phyloP scores from a whole-genome alignment of 2,113 vertebrate species.

The western clawed frog (Xenopus tropicalis) region DNA sequence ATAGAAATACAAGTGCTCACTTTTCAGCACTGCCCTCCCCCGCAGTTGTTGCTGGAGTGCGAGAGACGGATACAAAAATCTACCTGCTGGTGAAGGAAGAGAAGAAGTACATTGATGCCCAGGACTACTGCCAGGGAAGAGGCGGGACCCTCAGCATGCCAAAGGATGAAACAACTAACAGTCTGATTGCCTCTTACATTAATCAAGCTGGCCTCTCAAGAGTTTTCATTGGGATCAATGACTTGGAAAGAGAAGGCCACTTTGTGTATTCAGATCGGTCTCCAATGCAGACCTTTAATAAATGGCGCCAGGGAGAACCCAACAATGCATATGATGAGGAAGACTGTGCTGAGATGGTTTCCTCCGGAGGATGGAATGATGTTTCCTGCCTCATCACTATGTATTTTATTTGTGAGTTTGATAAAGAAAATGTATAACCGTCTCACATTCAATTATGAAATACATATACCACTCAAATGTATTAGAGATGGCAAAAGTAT shows the following conservation, averaged over 20 bases:
- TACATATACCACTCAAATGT: slow-evolving; percentile 13
- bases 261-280: slow-evolving; percentile 87
- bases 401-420: slow-evolving; percentile 96
- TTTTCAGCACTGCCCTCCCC: slow-evolving; percentile 95
- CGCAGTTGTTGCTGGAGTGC: slow-evolving; percentile 96
- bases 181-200: slow-evolving; percentile 82
- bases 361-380: slow-evolving; percentile 93
- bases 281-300: slow-evolving; percentile 90
- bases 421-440: slow-evolving; percentile 83
- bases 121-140: slow-evolving; percentile 82
- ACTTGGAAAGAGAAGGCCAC: slow-evolving; percentile 84
- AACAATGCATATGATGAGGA: slow-evolving; percentile 92
- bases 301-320: slow-evolving; percentile 91
- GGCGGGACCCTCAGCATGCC: slow-evolving; percentile 94
- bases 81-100: slow-evolving; percentile 98
- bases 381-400: slow-evolving; percentile 90
- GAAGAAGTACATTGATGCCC: slow-evolving; percentile 83
- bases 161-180: slow-evolving; percentile 84
- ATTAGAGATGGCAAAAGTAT: neutral
- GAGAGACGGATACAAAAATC: slow-evolving; percentile 89
- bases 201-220: slow-evolving; percentile 81
- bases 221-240: slow-evolving; percentile 91
- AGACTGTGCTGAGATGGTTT: slow-evolving; percentile 92
- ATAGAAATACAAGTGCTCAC: slow-evolving; percentile 88
- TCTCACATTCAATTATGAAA: neutral